Evolutionary conservation across 2,113 vertebrate genomes (phyloP).

Genomic region (Oreotrochilus melanogaster): DNA sequence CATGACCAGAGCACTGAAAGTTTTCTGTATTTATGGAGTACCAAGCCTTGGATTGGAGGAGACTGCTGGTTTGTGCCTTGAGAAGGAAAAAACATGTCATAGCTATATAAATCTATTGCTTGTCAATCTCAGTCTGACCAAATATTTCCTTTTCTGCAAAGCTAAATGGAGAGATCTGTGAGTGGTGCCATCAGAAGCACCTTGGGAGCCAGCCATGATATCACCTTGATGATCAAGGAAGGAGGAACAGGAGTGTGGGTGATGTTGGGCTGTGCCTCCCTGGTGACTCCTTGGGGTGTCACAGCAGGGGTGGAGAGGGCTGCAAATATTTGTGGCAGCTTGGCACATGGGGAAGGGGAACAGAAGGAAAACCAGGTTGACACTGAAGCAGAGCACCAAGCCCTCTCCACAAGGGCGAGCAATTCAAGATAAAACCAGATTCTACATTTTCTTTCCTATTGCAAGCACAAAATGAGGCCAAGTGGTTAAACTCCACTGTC

Average conservation of each 20-base stretch:
- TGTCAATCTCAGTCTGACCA: not conserved
- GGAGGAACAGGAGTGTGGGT: not conserved
- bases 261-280: not conserved
- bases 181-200: fast-evolving
- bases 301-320: not conserved
- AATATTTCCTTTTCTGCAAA: not conserved
- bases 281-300: not conserved
- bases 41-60: not conserved
- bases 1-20: not conserved
- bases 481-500: not conserved
- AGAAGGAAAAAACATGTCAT: not conserved
- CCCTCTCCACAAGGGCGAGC: fast-evolving
- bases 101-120: not conserved
- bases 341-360: not conserved
- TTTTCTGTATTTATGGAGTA: not conserved
- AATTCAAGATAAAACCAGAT: not conserved
- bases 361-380: not conserved
- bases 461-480: not conserved
- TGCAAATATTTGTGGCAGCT: not conserved
- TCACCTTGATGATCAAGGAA: not conserved
- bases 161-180: not conserved
- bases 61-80: not conserved
- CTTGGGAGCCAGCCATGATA: not conserved
- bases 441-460: not conserved
- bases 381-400: fast-evolving